phyloP scores from a whole-genome alignment of 2,888 invertebrate genomes.

The Euplagia quadripunctaria region DNA sequence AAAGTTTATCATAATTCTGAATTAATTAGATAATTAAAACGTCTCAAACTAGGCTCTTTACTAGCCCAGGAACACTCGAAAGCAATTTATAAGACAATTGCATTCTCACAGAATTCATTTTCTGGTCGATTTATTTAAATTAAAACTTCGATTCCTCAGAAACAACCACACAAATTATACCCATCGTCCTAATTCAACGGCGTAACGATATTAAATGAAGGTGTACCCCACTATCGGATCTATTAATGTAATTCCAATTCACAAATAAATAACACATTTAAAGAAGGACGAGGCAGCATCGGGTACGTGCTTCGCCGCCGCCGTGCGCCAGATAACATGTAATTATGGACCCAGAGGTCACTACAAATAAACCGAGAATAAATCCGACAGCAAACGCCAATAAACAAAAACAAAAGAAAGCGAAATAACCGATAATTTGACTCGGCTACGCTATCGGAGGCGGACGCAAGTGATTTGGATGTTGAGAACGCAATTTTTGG shows the following conservation, averaged over 20 bases:
- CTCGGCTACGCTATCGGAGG: constrained; percentile 70
- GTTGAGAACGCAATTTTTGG: constrained; percentile 75
- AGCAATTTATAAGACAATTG: constrained; percentile 73
- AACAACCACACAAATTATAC: constrained; percentile 76
- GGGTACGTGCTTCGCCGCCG: constrained; percentile 72
- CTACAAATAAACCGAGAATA: constrained; percentile 80
- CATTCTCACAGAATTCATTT: constrained; percentile 61
- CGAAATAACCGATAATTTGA: constrained; percentile 84
- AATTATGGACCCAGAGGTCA: constrained; percentile 85
- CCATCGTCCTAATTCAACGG: constrained; percentile 78
- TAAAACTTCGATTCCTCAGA: constrained; percentile 44
- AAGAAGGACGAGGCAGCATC: constrained; percentile 73
- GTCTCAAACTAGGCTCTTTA: constrained; percentile 40
- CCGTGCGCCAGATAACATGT: constrained; percentile 70
- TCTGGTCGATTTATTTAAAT: constrained; percentile 46
- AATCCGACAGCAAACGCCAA: constrained; percentile 70
- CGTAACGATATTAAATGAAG: constrained; percentile 85
- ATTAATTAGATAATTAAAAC: constrained; percentile 36
- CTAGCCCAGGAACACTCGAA: constrained; percentile 52
- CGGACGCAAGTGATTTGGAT: constrained; percentile 76
- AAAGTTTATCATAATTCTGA: constrained; percentile 33
- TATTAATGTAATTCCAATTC: constrained; percentile 85
- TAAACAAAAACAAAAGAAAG: constrained; percentile 83
- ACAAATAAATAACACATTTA: constrained; percentile 86
- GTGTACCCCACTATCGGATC: constrained; percentile 76